Evolutionary conservation across 2,113 vertebrate species (phyloP).

Genomic region (Nesoenas mayeri): DNA sequence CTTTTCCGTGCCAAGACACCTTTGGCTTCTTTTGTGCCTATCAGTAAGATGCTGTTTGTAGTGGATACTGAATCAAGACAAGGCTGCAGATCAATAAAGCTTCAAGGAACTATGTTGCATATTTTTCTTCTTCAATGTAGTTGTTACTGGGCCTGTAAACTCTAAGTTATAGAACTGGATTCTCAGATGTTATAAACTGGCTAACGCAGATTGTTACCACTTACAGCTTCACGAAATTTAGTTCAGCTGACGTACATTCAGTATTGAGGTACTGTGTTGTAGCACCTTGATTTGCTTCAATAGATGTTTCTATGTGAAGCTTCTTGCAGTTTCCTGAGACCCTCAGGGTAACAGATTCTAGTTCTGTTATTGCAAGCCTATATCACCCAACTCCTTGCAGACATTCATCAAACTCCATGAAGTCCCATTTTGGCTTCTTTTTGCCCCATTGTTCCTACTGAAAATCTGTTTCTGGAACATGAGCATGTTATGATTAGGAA

Average conservation of each 20-base stretch:
- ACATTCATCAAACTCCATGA: neutral
- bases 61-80: neutral
- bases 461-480: neutral
- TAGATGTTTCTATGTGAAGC: neutral
- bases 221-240: neutral
- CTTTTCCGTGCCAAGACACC: neutral
- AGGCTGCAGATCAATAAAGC: neutral
- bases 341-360: neutral
- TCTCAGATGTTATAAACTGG: neutral
- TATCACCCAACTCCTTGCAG: neutral
- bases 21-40: rapidly evolving
- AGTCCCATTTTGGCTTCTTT: neutral
- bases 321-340: neutral
- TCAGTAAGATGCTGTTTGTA: neutral
- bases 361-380: neutral
- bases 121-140: neutral
- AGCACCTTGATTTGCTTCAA: neutral
- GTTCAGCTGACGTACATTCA: neutral
- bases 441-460: neutral
- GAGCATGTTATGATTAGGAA: neutral
- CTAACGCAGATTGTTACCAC: neutral
- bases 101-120: neutral
- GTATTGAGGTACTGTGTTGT: rapidly evolving
- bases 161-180: neutral
- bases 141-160: neutral